Percentiles rank a stretch among this genome's conserved stretches.
phyloP scores from a whole-genome alignment of 2,113 vertebrate species.

The Garra rufa region DNA sequence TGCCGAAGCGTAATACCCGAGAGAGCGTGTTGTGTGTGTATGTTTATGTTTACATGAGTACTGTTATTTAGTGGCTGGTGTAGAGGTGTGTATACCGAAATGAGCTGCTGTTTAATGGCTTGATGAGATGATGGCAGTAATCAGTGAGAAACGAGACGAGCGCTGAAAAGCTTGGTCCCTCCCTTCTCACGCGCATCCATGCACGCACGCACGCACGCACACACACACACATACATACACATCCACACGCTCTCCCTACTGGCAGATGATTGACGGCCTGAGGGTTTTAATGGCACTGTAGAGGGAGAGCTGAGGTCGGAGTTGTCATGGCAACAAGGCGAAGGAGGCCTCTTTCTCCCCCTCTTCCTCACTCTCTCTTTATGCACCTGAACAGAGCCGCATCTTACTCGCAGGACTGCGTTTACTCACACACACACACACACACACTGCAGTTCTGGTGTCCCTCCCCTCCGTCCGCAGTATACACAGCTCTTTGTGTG shows the following conservation, averaged over 20 bases:
- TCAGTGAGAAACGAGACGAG: conserved; percentile 67
- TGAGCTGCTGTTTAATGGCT: conserved; percentile 58
- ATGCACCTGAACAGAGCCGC: conserved; percentile 48
- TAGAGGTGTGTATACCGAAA: conserved; percentile 49
- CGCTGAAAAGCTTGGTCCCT: conserved; percentile 70
- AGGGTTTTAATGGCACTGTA: conserved; percentile 85
- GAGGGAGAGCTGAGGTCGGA: conserved; percentile 83
- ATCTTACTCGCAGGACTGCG: conserved; percentile 39
- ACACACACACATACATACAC: conserved; percentile 21
- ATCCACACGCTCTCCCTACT: conserved; percentile 62
- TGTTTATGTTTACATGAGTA: conserved; percentile 48
- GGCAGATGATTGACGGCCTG: conserved; percentile 84
- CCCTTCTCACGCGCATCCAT: conserved; percentile 18
- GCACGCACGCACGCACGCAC: neutral
- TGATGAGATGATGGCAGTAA: conserved; percentile 63
- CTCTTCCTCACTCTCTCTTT: conserved; percentile 26
- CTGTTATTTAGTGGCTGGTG: conserved; percentile 55
- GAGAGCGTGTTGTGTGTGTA: conserved; percentile 39
- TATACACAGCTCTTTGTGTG: conserved; percentile 35
- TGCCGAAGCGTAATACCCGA: conserved; percentile 10
- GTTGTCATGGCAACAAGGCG: conserved; percentile 85
- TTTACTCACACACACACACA: conserved; percentile 28
- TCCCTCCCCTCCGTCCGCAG: neutral
- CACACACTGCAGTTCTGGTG: neutral
- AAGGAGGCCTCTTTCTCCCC: conserved; percentile 64